Conservation (phyloP, 2,797 vertebrate genomes). For the Pangasius djambal region DNA sequence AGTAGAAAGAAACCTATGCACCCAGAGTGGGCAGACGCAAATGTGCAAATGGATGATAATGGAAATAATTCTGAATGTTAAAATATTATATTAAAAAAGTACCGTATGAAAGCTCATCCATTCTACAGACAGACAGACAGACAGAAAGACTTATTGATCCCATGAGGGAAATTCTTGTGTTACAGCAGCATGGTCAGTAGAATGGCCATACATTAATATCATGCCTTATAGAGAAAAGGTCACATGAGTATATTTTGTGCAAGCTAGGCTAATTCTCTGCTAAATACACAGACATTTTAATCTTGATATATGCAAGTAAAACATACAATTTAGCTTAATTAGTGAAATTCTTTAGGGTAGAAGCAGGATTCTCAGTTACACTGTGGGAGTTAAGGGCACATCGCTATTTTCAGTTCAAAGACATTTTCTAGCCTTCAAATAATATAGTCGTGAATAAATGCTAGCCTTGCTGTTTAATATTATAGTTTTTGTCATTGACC, state of each 20-base stretch:
- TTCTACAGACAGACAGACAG: neutral
- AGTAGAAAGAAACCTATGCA: neutral
- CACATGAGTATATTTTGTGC: conserved; percentile 15
- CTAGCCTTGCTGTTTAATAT: neutral
- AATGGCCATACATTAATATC: conserved; percentile 25
- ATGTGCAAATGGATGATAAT: neutral
- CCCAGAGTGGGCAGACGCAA: neutral
- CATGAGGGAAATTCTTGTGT: no score
- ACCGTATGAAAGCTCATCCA: neutral
- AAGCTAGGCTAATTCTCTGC: conserved; percentile 42
- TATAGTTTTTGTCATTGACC: neutral
- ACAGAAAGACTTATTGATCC: no score
- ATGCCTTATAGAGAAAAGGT: conserved; percentile 38
- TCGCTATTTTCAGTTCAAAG: neutral
- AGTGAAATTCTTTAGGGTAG: neutral
- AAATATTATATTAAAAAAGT: neutral
- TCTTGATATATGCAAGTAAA: neutral
- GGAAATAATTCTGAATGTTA: neutral
- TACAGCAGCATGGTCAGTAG: no score
- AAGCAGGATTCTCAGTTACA: neutral
- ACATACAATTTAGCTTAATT: neutral
- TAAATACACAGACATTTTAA: conserved; percentile 19
- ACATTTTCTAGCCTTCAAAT: neutral
- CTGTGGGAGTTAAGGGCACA: neutral
- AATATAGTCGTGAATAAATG: neutral